Evolutionary conservation across 2,113 vertebrate species (phyloP).

Genomic region (Anseranas semipalmata): DNA sequence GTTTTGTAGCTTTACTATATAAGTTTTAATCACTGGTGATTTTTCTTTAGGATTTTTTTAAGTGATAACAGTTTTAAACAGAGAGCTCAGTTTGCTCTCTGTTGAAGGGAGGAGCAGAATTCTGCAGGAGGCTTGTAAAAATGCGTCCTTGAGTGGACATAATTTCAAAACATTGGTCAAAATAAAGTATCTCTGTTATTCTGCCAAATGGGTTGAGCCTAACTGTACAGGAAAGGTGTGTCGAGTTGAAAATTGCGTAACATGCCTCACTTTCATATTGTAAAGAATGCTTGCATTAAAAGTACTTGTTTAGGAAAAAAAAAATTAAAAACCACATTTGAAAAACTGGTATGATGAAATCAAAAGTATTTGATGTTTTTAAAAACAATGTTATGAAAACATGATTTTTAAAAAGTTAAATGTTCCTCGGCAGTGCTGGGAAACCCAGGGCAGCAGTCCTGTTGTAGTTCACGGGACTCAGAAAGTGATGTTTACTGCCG

Average conservation of each 20-base stretch:
- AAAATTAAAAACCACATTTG: not conserved
- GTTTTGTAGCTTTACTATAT: conserved; percentile 23
- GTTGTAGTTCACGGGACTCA: not conserved
- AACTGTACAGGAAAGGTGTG: not conserved
- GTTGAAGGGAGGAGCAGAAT: not conserved
- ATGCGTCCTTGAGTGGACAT: not conserved
- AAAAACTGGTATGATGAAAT: not conserved
- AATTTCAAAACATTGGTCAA: conserved; percentile 27
- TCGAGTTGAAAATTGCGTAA: not conserved
- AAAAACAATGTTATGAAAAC: not conserved
- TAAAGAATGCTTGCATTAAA: not conserved
- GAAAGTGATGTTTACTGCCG: not conserved
- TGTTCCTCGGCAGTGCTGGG: not conserved
- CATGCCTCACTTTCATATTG: not conserved
- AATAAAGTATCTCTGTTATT: not conserved
- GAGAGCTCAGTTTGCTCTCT: not conserved
- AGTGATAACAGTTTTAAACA: not conserved
- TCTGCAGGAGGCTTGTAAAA: not conserved
- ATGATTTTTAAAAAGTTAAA: not conserved
- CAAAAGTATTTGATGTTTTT: not conserved
- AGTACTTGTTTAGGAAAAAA: not conserved
- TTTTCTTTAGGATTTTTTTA: not conserved
- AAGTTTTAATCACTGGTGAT: conserved; percentile 1
- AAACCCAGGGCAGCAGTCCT: not conserved
- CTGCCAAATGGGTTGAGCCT: not conserved